These are phyloP conservation scores for Alcedo atthis DNA, from an alignment of 2,797 vertebrate genomes.

Conservation along the genomic window DNA sequence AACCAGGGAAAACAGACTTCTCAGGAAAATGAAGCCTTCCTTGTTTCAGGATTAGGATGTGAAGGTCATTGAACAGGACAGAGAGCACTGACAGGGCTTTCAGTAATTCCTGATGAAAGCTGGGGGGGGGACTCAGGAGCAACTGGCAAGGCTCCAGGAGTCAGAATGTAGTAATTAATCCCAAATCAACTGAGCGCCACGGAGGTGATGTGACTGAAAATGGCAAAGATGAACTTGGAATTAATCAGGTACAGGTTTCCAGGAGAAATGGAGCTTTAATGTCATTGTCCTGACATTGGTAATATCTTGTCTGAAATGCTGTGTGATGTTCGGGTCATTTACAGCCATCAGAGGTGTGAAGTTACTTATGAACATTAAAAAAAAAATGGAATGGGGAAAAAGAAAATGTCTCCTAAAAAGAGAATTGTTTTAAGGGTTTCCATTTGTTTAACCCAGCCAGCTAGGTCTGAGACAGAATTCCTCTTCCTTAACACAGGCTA, in stretches of 20 bases:
- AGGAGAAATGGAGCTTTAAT: not conserved
- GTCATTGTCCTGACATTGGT: slow-evolving; percentile 6
- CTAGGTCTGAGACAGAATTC: not conserved
- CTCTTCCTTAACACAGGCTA: not conserved
- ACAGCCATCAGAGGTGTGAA: not conserved
- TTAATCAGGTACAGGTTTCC: slow-evolving; percentile 24
- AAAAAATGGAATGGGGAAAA: not conserved
- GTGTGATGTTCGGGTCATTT: not conserved
- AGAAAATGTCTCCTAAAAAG: not conserved
- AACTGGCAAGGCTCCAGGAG: slow-evolving; percentile 35
- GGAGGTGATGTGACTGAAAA: slow-evolving; percentile 38
- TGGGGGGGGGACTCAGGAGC: not conserved
- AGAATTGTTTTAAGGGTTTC: not conserved
- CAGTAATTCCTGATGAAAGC: slow-evolving; percentile 44
- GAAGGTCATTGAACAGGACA: slow-evolving; percentile 38
- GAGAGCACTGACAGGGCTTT: slow-evolving; percentile 10
- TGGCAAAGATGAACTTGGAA: slow-evolving; percentile 47
- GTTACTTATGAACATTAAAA: not conserved
- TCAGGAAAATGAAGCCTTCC: not conserved
- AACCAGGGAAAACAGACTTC: not conserved
- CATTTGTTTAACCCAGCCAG: not conserved
- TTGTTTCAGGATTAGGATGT: not conserved
- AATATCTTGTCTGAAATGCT: not conserved
- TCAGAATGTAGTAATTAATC: slow-evolving; percentile 55
- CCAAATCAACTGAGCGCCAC: not conserved